Base-by-base conservation (phyloP, 2,888 invertebrate species). In the Cheilosia vernalis region DNA sequence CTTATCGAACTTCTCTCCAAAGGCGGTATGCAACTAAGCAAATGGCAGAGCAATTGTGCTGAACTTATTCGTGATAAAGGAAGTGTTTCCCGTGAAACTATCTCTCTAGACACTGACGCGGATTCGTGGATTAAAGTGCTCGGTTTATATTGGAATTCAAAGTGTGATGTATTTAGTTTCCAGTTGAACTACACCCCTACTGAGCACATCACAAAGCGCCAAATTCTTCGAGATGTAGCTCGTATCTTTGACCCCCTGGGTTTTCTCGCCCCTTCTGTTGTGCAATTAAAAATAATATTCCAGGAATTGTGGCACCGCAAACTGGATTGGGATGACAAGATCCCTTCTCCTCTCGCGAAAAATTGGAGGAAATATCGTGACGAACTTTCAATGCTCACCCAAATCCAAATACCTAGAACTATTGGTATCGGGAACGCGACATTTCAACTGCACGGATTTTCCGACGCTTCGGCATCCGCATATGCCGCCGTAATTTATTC, bases 71-170 rank as follows among this genome's bases (percentile, higher is more conserved):
- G 4, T 4, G 24, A 51, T 5, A 0, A 2, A 13, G 24, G 2
- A 15, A 13, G 5, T 15, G 13, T 1, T 5, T 4, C 5, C n/a
- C 15, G 24, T 0, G 24, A 10, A 24, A 15, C 3, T 27, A 24
- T 51, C 2, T 15, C 27, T 13, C 15, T 55, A 9, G 6, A 15
- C 21, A 10, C 55, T 9, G 56, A 47, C 1, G 37, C 51, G 30
- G 58, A 66, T 53, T 30, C 53, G 40, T 66, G 56, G 58, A 66
- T 17, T 13, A 76, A 76, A n/a, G 49, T 64, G 13, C 58, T 66
- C n/a, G 66, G 66, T 13, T 10, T 66, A 0, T 53, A 19, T 19
- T 72, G 60, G 60, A 72, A 72, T 19, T 53, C 61, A 2, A 47
- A 58, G 5, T 2, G 37, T 6, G 69, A 70, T 19, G 4, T 33